Evolutionary conservation across 2,888 invertebrate genomes (phyloP).

Genomic region (Mythimna albipuncta): DNA sequence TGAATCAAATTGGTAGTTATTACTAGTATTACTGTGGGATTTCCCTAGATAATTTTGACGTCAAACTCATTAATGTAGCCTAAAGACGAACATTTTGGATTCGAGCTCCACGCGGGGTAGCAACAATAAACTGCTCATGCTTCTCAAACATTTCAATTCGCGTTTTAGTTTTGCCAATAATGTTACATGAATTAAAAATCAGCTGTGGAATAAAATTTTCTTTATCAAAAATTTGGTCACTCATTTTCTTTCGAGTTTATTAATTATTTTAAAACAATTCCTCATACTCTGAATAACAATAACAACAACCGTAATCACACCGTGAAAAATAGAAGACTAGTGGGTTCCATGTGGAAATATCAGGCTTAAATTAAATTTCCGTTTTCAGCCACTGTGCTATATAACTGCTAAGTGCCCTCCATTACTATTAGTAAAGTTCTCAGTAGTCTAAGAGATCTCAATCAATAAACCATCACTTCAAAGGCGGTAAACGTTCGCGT

Average conservation of each 20-base stretch:
- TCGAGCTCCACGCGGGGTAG: constrained; percentile 94
- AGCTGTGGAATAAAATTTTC: neutral
- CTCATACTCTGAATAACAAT: neutral
- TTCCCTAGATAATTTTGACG: neutral
- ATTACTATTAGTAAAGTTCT: constrained; percentile 19
- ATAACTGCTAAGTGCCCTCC: constrained; percentile 14
- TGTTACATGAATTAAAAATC: neutral
- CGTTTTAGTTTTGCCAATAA: neutral
- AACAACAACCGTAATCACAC: neutral
- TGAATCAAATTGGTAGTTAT: neutral
- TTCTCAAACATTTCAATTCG: no score
- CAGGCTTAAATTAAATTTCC: neutral
- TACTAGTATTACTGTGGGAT: neutral
- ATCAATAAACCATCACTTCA: constrained; percentile 57
- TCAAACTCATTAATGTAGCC: constrained; percentile 89
- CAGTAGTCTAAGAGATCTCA: constrained; percentile 37
- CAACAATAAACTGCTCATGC: no score
- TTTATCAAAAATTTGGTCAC: neutral
- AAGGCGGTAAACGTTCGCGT: constrained; percentile 26
- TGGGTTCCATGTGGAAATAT: neutral
- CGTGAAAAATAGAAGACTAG: no score
- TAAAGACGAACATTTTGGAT: constrained; percentile 95
- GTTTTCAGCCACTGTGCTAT: neutral
- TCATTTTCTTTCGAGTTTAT: no score
- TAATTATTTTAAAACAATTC: neutral